Evolutionary conservation across 2,113 vertebrate genomes (phyloP).

Genomic region (Panthera leo): DNA sequence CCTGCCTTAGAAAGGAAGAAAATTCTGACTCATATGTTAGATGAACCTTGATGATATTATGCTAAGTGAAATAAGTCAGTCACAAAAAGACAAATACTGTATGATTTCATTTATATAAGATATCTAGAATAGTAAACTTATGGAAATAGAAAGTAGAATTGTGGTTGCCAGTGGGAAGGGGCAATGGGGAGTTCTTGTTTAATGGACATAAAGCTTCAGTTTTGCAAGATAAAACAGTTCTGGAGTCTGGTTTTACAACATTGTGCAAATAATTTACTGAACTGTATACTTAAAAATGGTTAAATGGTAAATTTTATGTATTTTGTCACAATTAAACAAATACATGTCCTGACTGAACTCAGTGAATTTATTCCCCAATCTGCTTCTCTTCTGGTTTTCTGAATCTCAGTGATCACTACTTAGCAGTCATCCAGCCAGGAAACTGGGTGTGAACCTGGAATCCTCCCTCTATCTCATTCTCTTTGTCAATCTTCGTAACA

Average conservation of each 20-base stretch:
- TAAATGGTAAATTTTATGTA: background rate
- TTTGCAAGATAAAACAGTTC: background rate
- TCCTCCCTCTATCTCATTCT: background rate
- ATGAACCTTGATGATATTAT: background rate
- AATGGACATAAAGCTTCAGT: background rate
- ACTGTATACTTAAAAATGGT: background rate
- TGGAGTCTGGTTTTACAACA: background rate
- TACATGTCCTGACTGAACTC: background rate
- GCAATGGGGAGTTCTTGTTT: background rate
- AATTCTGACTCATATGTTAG: background rate
- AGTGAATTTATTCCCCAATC: background rate
- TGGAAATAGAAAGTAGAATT: too few species aligned
- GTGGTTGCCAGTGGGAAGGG: too few species aligned
- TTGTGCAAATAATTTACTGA: background rate
- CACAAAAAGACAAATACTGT: background rate
- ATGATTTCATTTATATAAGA: too few species aligned
- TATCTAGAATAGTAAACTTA: too few species aligned
- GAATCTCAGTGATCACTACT: background rate
- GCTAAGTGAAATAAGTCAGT: background rate
- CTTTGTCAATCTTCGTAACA: background rate
- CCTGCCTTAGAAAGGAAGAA: background rate
- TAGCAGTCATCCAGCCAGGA: background rate
- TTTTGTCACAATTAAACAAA: constrained; percentile 17
- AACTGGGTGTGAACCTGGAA: background rate
- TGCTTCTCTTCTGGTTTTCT: background rate